These are phyloP conservation scores for Empidonax alnorum DNA, from an alignment of 2,113 vertebrate genomes.

Conservation along the genomic window DNA sequence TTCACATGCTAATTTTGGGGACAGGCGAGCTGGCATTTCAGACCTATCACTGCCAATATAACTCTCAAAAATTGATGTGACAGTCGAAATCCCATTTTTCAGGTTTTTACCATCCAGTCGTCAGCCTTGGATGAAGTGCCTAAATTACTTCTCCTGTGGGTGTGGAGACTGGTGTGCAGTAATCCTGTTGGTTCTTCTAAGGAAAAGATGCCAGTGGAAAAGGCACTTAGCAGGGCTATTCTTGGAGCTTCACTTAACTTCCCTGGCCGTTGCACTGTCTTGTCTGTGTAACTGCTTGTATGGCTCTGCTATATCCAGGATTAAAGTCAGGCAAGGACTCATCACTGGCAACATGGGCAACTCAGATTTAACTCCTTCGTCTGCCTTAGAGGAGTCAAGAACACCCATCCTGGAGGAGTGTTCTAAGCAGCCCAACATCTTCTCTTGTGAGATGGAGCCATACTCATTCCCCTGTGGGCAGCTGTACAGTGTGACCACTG, in stretches of 20 bases:
- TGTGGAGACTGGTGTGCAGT: neutral
- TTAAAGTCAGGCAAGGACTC: neutral
- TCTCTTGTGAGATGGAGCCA: neutral
- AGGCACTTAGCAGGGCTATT: neutral
- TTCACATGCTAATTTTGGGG: neutral
- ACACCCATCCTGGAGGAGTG: neutral
- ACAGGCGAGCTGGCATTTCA: neutral
- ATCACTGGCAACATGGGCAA: neutral
- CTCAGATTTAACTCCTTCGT: neutral
- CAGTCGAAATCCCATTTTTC: rapidly evolving
- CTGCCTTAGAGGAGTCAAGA: neutral
- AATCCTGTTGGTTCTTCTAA: neutral
- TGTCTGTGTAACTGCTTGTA: neutral
- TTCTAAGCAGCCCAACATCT: neutral
- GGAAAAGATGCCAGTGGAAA: neutral
- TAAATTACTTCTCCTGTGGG: neutral
- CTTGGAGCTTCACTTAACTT: neutral
- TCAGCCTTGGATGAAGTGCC: neutral
- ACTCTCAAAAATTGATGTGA: neutral
- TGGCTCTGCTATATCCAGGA: neutral
- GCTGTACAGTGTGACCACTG: neutral
- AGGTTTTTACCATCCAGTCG: neutral
- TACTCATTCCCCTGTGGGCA: neutral
- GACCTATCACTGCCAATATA: neutral
- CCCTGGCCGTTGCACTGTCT: no score